These are phyloP conservation scores for Arctocebus calabarensis DNA, from an alignment of 2,797 vertebrate species.

Conservation along the genomic window DNA sequence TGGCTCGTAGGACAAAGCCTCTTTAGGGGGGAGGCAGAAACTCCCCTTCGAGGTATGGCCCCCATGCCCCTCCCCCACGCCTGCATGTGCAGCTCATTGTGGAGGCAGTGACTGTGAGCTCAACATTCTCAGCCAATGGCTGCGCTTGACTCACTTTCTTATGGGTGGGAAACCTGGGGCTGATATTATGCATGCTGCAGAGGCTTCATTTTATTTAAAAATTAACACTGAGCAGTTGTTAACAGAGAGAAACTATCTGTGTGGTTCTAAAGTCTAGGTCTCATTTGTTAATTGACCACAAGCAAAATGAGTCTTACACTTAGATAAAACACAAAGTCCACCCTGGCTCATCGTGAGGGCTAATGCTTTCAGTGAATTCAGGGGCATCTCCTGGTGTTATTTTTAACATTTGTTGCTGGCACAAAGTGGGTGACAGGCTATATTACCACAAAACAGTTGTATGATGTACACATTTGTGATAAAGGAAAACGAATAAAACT, in stretches of 20 bases:
- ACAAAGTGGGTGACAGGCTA: not conserved
- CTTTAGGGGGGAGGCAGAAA: conserved; percentile 25
- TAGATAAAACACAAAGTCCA: not conserved
- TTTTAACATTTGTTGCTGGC: not conserved
- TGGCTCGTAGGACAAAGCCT: conserved; percentile 52
- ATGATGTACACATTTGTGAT: conserved; percentile 13
- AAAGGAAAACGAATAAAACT: conserved; percentile 38
- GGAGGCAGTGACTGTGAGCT: conserved; percentile 66
- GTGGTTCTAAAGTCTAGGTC: conserved; percentile 18
- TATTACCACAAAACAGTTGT: not conserved
- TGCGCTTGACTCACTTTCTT: not conserved
- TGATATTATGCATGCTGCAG: not conserved
- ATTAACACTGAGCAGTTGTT: not conserved
- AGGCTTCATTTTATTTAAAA: conserved; percentile 11
- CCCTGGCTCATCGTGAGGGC: not conserved
- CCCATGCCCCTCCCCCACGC: fast-evolving
- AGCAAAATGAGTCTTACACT: not conserved
- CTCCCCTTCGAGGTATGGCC: not conserved
- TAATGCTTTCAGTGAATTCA: not conserved
- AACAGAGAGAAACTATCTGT: not conserved
- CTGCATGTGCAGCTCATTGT: not conserved
- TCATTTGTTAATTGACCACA: conserved; percentile 47
- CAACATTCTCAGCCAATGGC: conserved; percentile 33
- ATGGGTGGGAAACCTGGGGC: conserved; percentile 25
- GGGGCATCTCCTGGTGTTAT: not conserved